Base-by-base conservation (phyloP, 2,888 invertebrate species). In the Parnassius orleans region DNA sequence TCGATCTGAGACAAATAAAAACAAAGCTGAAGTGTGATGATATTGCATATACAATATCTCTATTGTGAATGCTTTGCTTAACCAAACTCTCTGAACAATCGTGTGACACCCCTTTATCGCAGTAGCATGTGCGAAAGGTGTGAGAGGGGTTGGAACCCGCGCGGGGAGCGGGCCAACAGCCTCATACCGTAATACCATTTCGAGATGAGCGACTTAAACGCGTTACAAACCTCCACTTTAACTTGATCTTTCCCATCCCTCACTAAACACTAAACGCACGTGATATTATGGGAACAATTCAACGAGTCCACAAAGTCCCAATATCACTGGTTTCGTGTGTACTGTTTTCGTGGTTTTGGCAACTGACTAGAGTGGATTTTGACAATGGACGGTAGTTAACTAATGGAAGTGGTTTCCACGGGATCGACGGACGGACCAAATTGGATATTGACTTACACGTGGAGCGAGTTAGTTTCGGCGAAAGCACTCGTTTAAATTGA, bases 201-300 rank as follows among this genome's bases (percentile, higher is more conserved):
- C 83, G 88, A 89, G 90, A 90, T 88, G 90, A 90, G 82, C 84
- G 87, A 86, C 89, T 90, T 89, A 90, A 90, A 88, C 81, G 78
- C 75, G 85, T 90, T 90, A 89, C 73, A 76, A 74, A 77, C 78
- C 75, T 71, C 88, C 87, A 81, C 64, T 65, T 24, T 67, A 78
- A 68, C 72, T 48, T 75, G 83, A 82, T 72, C 84, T 71, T 46
- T 65, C 67, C 12, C 60, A 3, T 54, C 67, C 69, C 68, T 54
- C 66, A 63, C 68, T 68, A 44, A 60, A 66, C 68, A 63, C 61
- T 57, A 65, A 58, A 58, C 63, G 63, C 63, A 64, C 63, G 66
- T 66, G 63, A 69, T 67, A 73, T 72, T 67, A 73, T 72, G 66
- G 66, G 68, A 64, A 65, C 71, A 73, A 76, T 71, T 67, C 67